A percentile compares a stretch with the other conserved stretches of the same genome.
Evolutionary conservation across 2,113 vertebrate species (phyloP).

Genomic region (Hyla sarda): DNA sequence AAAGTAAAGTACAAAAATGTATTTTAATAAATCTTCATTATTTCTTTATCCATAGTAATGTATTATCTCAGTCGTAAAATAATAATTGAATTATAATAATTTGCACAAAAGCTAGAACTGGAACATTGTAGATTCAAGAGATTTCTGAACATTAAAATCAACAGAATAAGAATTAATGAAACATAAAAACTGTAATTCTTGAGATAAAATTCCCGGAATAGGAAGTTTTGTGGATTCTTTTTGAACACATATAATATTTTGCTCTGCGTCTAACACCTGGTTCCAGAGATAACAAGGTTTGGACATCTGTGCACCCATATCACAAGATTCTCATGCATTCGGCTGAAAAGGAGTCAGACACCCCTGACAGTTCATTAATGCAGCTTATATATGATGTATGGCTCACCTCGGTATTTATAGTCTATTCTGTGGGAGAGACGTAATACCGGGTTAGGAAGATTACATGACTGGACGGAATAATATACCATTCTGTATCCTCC

Average conservation of each 20-base stretch:
- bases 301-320: constrained; percentile 10
- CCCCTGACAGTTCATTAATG: constrained; percentile 29
- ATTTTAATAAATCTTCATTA: background rate
- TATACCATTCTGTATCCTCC: background rate
- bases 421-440: constrained; percentile 19
- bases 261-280: constrained; percentile 10
- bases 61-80: background rate
- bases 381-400: constrained; percentile 19
- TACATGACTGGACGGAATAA: background rate
- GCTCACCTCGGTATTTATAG: constrained; percentile 19
- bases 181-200: constrained; percentile 36
- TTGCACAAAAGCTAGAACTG: background rate
- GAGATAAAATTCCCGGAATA: background rate
- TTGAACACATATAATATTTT: background rate
- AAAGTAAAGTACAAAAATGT: too few relatives aligned
- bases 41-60: background rate
- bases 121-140: background rate
- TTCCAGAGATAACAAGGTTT: background rate
- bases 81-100: background rate
- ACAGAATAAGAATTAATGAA: background rate
- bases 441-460: background rate
- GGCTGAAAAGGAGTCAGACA: constrained; percentile 7
- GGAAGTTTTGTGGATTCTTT: background rate
- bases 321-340: background rate
- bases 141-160: background rate